phyloP scores from a whole-genome alignment of 2,888 invertebrate species.

The Alcis repandata region DNA sequence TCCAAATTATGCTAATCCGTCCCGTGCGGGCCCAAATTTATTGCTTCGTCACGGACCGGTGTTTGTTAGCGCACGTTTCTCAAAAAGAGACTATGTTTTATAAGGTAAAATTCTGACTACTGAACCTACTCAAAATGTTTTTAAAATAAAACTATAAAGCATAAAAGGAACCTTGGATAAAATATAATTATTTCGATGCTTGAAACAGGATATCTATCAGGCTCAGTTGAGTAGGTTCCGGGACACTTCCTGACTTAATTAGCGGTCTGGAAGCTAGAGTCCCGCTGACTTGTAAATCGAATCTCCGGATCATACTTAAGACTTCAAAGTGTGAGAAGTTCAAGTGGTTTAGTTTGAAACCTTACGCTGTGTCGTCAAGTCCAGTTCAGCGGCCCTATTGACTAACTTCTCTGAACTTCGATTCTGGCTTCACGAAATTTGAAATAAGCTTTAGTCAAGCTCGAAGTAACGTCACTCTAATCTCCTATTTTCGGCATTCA shows the following conservation, averaged over 20 bases:
- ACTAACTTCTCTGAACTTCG: too few relatives aligned
- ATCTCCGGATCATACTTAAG: constrained; percentile 26
- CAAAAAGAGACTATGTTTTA: neutral
- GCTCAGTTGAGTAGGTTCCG: neutral
- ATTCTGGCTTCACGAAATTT: too few relatives aligned
- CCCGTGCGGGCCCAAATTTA: constrained; percentile 37
- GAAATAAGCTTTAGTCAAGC: too few relatives aligned
- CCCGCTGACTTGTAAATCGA: constrained; percentile 22
- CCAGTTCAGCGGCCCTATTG: too few relatives aligned
- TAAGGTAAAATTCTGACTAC: too few relatives aligned
- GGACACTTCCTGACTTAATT: constrained; percentile 24
- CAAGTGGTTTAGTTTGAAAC: constrained; percentile 23
- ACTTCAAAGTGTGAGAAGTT: constrained; percentile 31
- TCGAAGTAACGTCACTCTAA: too few relatives aligned
- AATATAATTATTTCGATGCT: too few relatives aligned
- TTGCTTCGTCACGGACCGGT: constrained; percentile 35
- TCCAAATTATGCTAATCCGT: constrained; percentile 43
- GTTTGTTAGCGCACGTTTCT: constrained; percentile 51
- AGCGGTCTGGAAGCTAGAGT: constrained; percentile 8
- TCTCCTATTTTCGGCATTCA: too few relatives aligned
- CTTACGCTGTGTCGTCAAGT: constrained; percentile 8
- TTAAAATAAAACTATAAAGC: too few relatives aligned
- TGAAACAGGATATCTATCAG: constrained; percentile 18
- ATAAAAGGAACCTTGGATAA: too few relatives aligned
- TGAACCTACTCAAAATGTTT: too few relatives aligned